Base-by-base conservation (phyloP, 2,797 vertebrate genomes). In the Sebastolobus altivelis region DNA sequence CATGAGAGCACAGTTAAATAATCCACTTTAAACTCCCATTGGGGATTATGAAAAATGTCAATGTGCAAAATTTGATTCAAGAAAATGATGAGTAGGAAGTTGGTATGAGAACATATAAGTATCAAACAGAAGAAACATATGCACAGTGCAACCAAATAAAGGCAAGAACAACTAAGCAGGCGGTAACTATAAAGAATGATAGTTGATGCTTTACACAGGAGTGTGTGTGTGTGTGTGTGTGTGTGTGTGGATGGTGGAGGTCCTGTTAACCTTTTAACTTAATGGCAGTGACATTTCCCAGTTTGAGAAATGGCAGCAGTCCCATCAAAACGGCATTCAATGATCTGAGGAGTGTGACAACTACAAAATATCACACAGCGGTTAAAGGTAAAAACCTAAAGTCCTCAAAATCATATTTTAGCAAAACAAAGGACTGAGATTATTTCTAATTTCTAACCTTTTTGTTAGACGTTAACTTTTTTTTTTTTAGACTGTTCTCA, bases 231-330 rank as follows among this genome's bases (percentile, higher is more conserved):
- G 31, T 49, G 22, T 37, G 72, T 52, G 43, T 62, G 9, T 9
- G 37, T 5, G 55, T 22, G 27, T 55, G 55, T 59, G 9, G 3
- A 8, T 27, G 37, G 25, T 18, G 22, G 38, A 18, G 31, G 22
- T 66, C 61, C 37, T 67, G 62, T 81, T 83, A 86, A 81, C 68
- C 76, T 81, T 70, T 75, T 31, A 43, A 62, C 65, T 72, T 72
- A 66, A 80, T 25, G 16, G 59, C 65, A 55, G 59, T 59, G 71
- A 78, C 63, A 66, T 82, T 87, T 78, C 1, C 33, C 4, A 22
- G 62, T n/a, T 40, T 63, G 43, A 74, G 22, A 79, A 69, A 80
- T 54, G n/a, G 6, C 40, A 56, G 22, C 31, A 38, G 55, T 46
- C 12, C 33, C 22, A 70, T 84, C 54, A 74, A 49, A 66, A 62